Evolutionary conservation across 2,888 invertebrate species (phyloP), one percentile per base, ranked within the genome.

Genomic region (Parnassius orleans): DNA sequence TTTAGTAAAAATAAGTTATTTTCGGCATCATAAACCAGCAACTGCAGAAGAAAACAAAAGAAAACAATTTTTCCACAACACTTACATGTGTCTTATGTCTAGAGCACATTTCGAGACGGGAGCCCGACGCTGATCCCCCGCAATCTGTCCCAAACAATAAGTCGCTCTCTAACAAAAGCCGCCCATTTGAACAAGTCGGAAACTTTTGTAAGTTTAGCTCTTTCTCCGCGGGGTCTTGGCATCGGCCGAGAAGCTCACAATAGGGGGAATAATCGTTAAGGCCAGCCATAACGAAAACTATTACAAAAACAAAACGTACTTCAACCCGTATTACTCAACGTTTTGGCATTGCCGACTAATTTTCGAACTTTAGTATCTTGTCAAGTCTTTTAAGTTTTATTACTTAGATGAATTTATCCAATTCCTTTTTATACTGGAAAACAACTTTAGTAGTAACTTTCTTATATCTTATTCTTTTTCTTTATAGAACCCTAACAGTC

Each of bases 101-200:
- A 66, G 77, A 71, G 74, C 69, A 75, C 83, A 79, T 79, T 81
- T 51, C 75, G 75, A 69, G 80, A 80, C 73, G 77, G 78, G 71
- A 76, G 72, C 80, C 75, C 80, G 72, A 74, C 73, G 83, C 82
- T 86, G 88, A 87, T 89, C 90, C 88, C 78, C 77, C 74, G 83
- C 90, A 90, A 91, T 90, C 90, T 90, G 89, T 90, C 87, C 84
- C 83, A 86, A 90, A 91, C 90, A 91, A 90, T 90, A 91, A 89
- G 90, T 90, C 87, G 83, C 81, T 84, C 82, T 83, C 84, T 81
- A 87, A 91, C 90, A 91, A 91, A 90, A 89, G 90, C 90, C 83
- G 84, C 83, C 90, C 86, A 89, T 91, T 90, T 84, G 87, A 90
- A 90, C 90, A 86, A 90, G 88, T 88, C 86, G 87, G 85, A 83